phyloP scores from a whole-genome alignment of 2,888 invertebrate genomes.

The Cartodere bifasciata region DNA sequence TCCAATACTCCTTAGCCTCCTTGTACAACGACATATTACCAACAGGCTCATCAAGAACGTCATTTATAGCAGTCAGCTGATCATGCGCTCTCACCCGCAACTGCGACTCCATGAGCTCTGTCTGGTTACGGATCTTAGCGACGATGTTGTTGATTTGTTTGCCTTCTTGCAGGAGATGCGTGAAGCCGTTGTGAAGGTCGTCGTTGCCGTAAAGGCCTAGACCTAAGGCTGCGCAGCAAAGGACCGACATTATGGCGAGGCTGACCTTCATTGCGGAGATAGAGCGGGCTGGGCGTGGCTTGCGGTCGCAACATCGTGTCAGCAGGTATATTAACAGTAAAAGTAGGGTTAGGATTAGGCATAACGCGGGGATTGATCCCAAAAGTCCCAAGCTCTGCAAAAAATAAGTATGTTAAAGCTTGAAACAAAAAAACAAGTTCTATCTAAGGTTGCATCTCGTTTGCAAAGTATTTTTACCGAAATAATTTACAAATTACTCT shows the following conservation, averaged over 20 bases:
- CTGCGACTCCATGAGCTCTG: slow-evolving; percentile 62
- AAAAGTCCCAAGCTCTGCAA: slow-evolving; percentile 83
- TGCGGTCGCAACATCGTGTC: slow-evolving; percentile 90
- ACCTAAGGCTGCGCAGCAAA: slow-evolving; percentile 83
- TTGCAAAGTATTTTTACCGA: too few relatives aligned
- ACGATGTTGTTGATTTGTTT: slow-evolving; percentile 66
- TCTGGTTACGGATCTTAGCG: slow-evolving; percentile 71
- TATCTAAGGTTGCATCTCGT: too few relatives aligned
- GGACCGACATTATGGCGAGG: slow-evolving; percentile 66
- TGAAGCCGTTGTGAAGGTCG: slow-evolving; percentile 81
- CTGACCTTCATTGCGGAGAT: slow-evolving; percentile 78
- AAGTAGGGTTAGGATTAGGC: slow-evolving; percentile 81
- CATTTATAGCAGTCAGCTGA: slow-evolving; percentile 57
- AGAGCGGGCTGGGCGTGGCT: slow-evolving; percentile 76
- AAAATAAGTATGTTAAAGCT: slow-evolving; percentile 18
- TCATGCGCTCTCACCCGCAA: slow-evolving; percentile 42
- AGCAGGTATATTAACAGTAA: slow-evolving; percentile 84
- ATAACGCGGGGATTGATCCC: slow-evolving; percentile 85
- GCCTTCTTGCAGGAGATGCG: slow-evolving; percentile 63
- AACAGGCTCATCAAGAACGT: slow-evolving; percentile 64
- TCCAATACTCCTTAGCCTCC: slow-evolving; percentile 54
- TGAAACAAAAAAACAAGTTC: neutral
- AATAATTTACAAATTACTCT: too few relatives aligned
- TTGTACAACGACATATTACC: slow-evolving; percentile 66
- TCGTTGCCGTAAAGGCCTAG: slow-evolving; percentile 90